Evolutionary conservation across 2,797 vertebrate species (phyloP), one percentile per base, ranked within the genome.

Genomic region (Enteromius argenteus): DNA sequence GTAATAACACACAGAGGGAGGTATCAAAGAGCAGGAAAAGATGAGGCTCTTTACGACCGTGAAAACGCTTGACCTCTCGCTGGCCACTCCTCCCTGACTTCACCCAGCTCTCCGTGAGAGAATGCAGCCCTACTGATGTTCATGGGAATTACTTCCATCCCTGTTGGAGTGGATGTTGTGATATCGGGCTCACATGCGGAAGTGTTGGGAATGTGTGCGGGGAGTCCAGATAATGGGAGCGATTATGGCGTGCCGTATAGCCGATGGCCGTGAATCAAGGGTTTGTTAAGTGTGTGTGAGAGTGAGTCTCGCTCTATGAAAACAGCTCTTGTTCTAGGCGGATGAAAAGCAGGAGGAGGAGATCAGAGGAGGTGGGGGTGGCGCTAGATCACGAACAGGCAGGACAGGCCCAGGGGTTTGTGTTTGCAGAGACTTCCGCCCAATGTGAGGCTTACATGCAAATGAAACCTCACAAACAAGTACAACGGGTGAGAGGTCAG

Each of bases 401-500:
- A 90, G 89, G 90, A 90, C 89, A 89, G 88, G 89, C 87, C 72
- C 62, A 84, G 17, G 42, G 68, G 82, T 67, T 78, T 77, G 67
- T 66, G 37, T 88, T 75, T 84, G 87, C 85, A 84, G 89, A 93
- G 89, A 91, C 92, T 94, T 95, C 92, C 90, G 91, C 90, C 90
- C 79, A 68, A 90, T 92, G 89, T 83, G 89, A 92, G 89, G 87
- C 90, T 89, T 89, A 90, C 91, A 94, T 92, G 91, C 93, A 93
- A 93, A 94, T 94, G 90, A 92, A 93, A 92, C 90, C 89, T 88
- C 91, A 91, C 92, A 94, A 94, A 94, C 91, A 93, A 93, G 92
- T 89, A 91, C 90, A 92, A 88, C 85, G 84, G 92, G 92, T 90
- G 90, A 93, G 87, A 88, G 92, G 90, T 94, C 90, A 88, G 46